Conservation (phyloP, 2,888 invertebrate genomes). For the Ptychoptera contaminata region DNA sequence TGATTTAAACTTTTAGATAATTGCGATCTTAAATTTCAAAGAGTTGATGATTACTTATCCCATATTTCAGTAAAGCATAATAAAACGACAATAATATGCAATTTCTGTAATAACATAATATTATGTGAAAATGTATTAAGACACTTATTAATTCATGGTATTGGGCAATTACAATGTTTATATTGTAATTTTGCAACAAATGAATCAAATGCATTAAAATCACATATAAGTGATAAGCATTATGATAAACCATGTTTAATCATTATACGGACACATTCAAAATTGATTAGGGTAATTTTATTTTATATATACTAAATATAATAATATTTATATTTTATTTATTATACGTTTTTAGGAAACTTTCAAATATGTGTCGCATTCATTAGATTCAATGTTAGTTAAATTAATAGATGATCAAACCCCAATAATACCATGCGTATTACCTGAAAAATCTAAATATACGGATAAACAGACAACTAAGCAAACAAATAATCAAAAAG, state of each 20-base stretch:
- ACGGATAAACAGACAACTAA: no score
- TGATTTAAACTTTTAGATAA: constrained; percentile 4
- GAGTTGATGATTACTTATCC: constrained; percentile 5
- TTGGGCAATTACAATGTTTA: constrained; percentile 33
- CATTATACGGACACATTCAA: neutral
- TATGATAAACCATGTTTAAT: constrained; percentile 17
- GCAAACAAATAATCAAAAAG: no score
- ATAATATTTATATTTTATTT: neutral
- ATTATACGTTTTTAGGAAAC: constrained; percentile 6
- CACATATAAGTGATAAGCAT: constrained; percentile 33
- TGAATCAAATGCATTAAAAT: constrained; percentile 25
- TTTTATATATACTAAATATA: neutral
- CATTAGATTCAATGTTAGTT: no score
- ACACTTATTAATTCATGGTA: constrained; percentile 31
- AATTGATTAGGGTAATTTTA: neutral
- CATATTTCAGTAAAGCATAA: constrained; percentile 6
- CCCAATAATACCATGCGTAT: no score
- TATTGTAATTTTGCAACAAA: constrained; percentile 32
- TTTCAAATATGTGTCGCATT: constrained; percentile 14
- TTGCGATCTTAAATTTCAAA: constrained; percentile 7
- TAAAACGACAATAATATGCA: constrained; percentile 5
- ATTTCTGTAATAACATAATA: constrained; percentile 6
- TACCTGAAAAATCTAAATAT: no score
- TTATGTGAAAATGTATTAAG: constrained; percentile 9
- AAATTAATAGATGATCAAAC: no score